Percentiles rank a stretch among this genome's conserved stretches.
These are phyloP conservation scores for Podarcis muralis DNA, from an alignment of 2,113 vertebrate genomes.

Conservation along the genomic window DNA sequence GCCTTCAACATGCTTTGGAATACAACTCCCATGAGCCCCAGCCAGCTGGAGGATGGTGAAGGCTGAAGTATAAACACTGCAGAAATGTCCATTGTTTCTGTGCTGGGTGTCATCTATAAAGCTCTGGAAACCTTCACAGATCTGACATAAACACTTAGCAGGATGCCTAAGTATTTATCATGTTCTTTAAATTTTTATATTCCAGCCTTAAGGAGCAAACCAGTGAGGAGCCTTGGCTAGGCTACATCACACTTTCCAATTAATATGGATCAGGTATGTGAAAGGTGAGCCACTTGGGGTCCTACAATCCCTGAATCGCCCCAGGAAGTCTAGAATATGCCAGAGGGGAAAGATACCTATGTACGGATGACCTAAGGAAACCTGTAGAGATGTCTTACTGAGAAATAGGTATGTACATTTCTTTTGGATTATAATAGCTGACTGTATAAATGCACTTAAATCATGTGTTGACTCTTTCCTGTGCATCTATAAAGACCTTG, in stretches of 20 bases:
- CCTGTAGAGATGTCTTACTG: slow-evolving; percentile 6
- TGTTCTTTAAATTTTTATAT: slow-evolving; percentile 16
- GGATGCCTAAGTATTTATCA: slow-evolving; percentile 14
- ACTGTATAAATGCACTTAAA: not conserved
- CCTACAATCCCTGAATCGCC: not conserved
- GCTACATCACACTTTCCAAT: not conserved
- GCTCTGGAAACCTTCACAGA: slow-evolving; percentile 2
- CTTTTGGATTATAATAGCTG: slow-evolving; percentile 1
- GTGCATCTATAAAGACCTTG: not conserved
- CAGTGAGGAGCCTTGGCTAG: slow-evolving; percentile 1
- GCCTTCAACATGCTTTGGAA: no score
- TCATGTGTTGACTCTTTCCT: not conserved
- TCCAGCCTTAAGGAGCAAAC: slow-evolving; percentile 13
- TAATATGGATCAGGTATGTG: not conserved
- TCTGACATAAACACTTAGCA: not conserved
- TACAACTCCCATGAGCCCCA: no score
- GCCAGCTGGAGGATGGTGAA: no score
- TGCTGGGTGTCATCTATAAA: not conserved
- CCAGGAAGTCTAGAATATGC: not conserved
- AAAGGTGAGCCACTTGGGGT: not conserved
- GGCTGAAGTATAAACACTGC: not conserved
- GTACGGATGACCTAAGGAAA: slow-evolving; percentile 2
- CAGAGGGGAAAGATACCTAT: not conserved
- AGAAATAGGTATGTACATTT: not conserved
- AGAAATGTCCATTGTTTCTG: not conserved